These are phyloP conservation scores for Montifringilla adamsi DNA, from an alignment of 2,113 vertebrate species.

Conservation along the genomic window DNA sequence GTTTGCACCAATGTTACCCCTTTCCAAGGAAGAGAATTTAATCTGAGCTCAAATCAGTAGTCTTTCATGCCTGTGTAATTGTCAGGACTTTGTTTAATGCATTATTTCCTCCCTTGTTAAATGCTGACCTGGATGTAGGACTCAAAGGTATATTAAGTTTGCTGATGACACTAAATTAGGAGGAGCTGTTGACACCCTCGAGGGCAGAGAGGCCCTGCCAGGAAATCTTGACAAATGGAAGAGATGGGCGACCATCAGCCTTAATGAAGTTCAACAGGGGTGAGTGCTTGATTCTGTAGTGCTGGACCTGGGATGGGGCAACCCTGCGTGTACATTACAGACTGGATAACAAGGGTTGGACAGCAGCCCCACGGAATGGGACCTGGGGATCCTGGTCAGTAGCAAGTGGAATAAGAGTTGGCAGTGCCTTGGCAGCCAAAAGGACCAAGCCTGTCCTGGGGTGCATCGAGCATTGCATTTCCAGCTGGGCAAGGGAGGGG, in stretches of 20 bases:
- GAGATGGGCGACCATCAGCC: not conserved
- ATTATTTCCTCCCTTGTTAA: not conserved
- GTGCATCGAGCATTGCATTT: not conserved
- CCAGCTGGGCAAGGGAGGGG: rapidly evolving
- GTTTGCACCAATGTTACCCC: rapidly evolving
- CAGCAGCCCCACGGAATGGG: not conserved
- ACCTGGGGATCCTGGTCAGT: not conserved
- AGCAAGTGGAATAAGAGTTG: not conserved
- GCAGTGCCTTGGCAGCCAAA: too few relatives aligned
- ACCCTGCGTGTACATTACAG: rapidly evolving
- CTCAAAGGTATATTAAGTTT: not conserved
- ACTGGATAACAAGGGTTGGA: not conserved
- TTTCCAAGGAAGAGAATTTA: not conserved
- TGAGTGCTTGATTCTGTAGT: not conserved
- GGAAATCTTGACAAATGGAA: not conserved
- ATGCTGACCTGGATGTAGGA: not conserved
- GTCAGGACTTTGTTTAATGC: not conserved
- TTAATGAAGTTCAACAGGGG: too few relatives aligned
- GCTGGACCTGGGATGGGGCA: not conserved
- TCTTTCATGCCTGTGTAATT: not conserved
- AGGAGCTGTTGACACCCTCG: not conserved
- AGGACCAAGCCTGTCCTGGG: not conserved
- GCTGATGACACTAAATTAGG: not conserved
- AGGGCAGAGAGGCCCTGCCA: not conserved
- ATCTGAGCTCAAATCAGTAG: not conserved